Evolutionary conservation across 1,140 invertebrate genomes (phyloP).

Genomic region (Drosophila guanche): DNA sequence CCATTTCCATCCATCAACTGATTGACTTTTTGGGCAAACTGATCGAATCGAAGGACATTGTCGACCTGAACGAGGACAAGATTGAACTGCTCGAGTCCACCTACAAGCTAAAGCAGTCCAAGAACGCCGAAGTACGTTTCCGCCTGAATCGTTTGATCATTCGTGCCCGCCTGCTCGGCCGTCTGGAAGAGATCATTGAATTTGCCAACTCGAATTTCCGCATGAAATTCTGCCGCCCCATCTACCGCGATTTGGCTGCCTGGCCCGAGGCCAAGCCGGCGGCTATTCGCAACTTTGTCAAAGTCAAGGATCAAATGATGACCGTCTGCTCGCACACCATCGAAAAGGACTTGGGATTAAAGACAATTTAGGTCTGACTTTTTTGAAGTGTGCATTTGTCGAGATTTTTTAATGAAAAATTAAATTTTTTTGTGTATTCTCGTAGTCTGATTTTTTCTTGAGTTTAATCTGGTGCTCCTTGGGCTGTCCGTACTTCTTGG

Average conservation of each 20-base stretch:
- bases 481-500: too few species aligned
- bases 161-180: constrained; percentile 87
- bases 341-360: constrained; percentile 88
- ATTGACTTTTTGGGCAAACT: constrained; percentile 90
- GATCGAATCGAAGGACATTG: constrained; percentile 84
- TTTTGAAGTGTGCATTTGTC: constrained; percentile 31
- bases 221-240: constrained; percentile 95
- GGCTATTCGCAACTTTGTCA: constrained; percentile 90
- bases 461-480: too few species aligned
- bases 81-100: constrained; percentile 85
- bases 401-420: constrained; percentile 11
- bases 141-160: constrained; percentile 92
- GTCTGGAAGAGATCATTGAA: constrained; percentile 87
- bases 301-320: constrained; percentile 92
- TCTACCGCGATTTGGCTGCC: constrained; percentile 93
- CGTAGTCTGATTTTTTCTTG: too few species aligned
- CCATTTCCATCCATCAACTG: constrained; percentile 88
- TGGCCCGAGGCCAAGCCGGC: constrained; percentile 89
- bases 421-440: constrained; percentile 8
- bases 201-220: constrained; percentile 93
- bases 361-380: constrained; percentile 47
- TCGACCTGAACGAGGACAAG: constrained; percentile 67
- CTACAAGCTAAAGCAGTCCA: constrained; percentile 88
- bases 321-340: constrained; percentile 89
- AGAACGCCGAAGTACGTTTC: constrained; percentile 93